These are phyloP conservation scores for Gila orcuttii DNA, from an alignment of 2,113 vertebrate genomes.

Conservation along the genomic window DNA sequence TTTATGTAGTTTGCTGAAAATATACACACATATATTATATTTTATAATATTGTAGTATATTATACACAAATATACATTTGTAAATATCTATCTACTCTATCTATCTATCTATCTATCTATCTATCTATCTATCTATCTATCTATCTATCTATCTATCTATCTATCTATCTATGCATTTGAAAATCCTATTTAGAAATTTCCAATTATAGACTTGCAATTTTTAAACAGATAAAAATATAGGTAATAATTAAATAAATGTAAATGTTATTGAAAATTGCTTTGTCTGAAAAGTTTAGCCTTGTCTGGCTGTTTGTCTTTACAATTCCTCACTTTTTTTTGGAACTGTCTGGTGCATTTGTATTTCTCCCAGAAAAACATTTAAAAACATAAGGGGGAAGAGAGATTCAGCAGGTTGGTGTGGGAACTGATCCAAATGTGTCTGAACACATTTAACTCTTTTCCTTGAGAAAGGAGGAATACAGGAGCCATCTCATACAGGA, in stretches of 20 bases:
- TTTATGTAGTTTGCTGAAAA: too few relatives aligned
- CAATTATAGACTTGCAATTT: too few relatives aligned
- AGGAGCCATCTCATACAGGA: constrained; percentile 4
- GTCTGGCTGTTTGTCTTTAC: constrained; percentile 58
- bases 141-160: too few relatives aligned
- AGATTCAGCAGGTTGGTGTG: not conserved
- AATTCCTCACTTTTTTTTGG: constrained; percentile 51
- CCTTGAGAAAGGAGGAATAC: constrained; percentile 14
- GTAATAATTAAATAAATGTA: not conserved
- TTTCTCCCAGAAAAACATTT: constrained; percentile 58
- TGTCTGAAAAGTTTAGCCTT: constrained; percentile 57
- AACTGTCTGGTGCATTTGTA: constrained; percentile 61
- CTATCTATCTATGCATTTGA: too few relatives aligned
- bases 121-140: too few relatives aligned
- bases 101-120: too few relatives aligned
- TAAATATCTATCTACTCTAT: too few relatives aligned
- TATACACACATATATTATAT: too few relatives aligned
- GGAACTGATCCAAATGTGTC: constrained; percentile 39
- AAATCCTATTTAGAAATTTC: too few relatives aligned
- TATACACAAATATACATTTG: too few relatives aligned
- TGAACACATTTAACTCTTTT: constrained; percentile 45
- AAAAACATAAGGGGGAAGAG: constrained; percentile 40
- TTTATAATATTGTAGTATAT: too few relatives aligned
- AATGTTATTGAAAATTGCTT: constrained; percentile 61
- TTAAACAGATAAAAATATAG: not conserved